Evolutionary conservation across 2,113 vertebrate species (phyloP), one percentile per base, ranked within the genome.

Genomic region (Aplodontia rufa): DNA sequence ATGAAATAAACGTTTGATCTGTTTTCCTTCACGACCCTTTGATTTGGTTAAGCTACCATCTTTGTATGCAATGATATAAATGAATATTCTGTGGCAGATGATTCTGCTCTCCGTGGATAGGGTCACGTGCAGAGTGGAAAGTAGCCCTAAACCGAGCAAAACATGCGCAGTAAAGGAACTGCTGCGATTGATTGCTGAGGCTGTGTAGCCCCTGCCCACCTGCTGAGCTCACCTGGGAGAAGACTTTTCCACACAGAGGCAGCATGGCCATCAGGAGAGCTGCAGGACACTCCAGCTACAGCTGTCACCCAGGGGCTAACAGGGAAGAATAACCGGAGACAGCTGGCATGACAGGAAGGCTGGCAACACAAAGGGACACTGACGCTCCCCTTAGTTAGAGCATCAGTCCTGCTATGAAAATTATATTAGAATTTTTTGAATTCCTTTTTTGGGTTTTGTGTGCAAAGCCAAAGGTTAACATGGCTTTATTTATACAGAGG

Each of bases 1-100:
- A 60, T 80, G 66, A 51, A 90, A 87, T 75, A 62, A 87, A 92
- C 30, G 66, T 96, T 49, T 82, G 55, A 68, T 75, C 55, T 78
- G 40, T 55, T 83, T 53, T 68, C 40, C 16, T 82, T 53, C 24
- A 49, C 64, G 45, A n/a, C 8, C 26, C 51, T 53, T 83, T 85
- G 71, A 75, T 69, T 51, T 91, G 53, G 26, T 26, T 51, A 74
- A 81, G 42, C 26, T 74, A 13, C 74, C 28, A 12, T 35, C 24
- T 62, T 83, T 90, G 51, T 49, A 84, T 95, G n/a, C 55, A 86
- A 69, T 81, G 55, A 82, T 49, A 69, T 28, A 49, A 62, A 66
- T 47, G 76, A 37, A 80, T 75, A 71, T 75, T 87, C 40, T 75
- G 2, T 71, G 88, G 42, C 30, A 84, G 62, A 80, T 55, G n/a